Evolutionary conservation across 2,797 vertebrate species (phyloP), one percentile per base, ranked within the genome.

Genomic region (Bovichtus variegatus): DNA sequence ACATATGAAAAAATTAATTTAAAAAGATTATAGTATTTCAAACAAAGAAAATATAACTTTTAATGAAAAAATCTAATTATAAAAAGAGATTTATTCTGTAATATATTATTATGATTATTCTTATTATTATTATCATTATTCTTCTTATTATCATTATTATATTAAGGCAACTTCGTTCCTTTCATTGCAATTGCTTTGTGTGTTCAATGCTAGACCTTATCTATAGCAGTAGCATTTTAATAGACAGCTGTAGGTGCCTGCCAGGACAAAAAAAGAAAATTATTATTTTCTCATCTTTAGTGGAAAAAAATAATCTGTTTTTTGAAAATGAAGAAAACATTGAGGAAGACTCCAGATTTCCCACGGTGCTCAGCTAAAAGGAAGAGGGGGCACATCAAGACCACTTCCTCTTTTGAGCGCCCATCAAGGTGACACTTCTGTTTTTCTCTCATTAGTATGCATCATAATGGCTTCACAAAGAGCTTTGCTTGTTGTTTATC

Each of bases 111-210:
- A 95, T 95, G 88, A 95, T 95, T 95, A 94, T 94, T 95, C 90
- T 94, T 94, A 86, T 95, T 94, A 93, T 95, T 95, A 94, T 95
- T 94, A 95, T 95, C 89, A 95, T 95, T 94, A 93, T 95, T 95
- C 88, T 95, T 94, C 73, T 95, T 92, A 91, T 93, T 93, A 94
- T 95, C 93, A 95, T 95, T 93, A 95, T 95, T 95, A 94, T 96
- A 95, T 95, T 96, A 95, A 98, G 96, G 96, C 97, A 96, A 97
- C 97, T 97, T 97, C 94, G 97, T 98, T 99, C 94, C 97, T 97
- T 99, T 99, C 97, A 97, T 98, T 96, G 97, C 97, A 96, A 97
- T 98, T 97, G 98, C 97, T 99, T 98, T 99, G 98, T 99, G 98
- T 99, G 98, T 99, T 98, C 97, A 97, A 98, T 98, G 97, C 98